Base-by-base conservation (phyloP, 2,797 vertebrate species). In the Zenarchopterus dispar region DNA sequence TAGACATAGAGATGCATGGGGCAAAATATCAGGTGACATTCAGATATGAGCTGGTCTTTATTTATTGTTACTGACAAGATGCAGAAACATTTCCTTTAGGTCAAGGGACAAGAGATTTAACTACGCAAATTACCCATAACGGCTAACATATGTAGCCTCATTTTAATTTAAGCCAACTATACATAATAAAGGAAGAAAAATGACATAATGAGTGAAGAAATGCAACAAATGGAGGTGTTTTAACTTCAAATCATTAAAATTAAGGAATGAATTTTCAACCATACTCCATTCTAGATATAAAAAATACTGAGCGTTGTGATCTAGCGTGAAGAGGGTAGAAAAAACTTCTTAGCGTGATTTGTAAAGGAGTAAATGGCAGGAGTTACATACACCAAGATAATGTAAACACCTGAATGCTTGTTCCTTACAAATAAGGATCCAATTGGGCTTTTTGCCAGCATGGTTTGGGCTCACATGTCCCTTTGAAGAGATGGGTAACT, bases 71-170 rank as follows among this genome's bases (percentile, higher is more conserved):
- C 80, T 88, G 89, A 92, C 86, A 91, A 84, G 82, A 86, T 86
- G 84, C 81, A 92, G 91, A 90, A 90, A 90, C 86, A 47, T 90
- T 91, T 79, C 69, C 60, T 86, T 83, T 70, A 65, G 89, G 90
- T 93, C 91, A 93, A 90, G 56, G 82, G 84, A 89, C 87, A 90
- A 91, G 86, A 91, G 85, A 80, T 84, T 76, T 85, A 91, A 92
- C 84, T 85, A 77, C 85, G 79, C 77, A 88, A 92, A 91, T 93
- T 91, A 85, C 82, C 80, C 56, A 80, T 94, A 93, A 93, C 93
- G 81, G 85, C 81, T 89, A 81, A 85, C 91, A 91, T 78, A 77
- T 92, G 91, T 80, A 77, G 75, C 68, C 58, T 48, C n/a, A 51
- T 76, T 75, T 89, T 78, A 68, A 67, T 89, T 90, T 87, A 70